Evolutionary conservation across 1,140 invertebrate genomes (phyloP).

Genomic region (Lasaia peninsularis): DNA sequence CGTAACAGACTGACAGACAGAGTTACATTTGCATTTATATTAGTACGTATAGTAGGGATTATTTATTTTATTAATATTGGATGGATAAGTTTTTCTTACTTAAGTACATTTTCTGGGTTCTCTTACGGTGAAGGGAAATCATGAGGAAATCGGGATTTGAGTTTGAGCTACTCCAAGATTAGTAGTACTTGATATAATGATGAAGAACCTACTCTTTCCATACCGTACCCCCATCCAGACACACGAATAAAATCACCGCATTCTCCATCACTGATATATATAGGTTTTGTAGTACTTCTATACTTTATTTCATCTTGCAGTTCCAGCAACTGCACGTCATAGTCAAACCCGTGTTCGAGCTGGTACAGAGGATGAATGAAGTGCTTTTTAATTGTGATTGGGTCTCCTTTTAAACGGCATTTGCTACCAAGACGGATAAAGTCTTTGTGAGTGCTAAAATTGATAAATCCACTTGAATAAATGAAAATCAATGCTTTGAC

Average conservation of each 20-base stretch:
- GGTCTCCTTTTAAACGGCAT: constrained; percentile 29
- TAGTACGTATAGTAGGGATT: too few relatives aligned
- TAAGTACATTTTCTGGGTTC: too few relatives aligned
- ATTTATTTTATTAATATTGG: too few relatives aligned
- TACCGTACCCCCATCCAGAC: constrained; percentile 46
- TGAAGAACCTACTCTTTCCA: constrained; percentile 41
- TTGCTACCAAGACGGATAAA: constrained; percentile 42
- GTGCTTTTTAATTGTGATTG: constrained; percentile 32
- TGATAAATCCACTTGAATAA: too few relatives aligned
- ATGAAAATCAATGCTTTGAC: too few relatives aligned
- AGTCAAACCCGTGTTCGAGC: constrained; percentile 40
- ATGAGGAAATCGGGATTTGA: too few relatives aligned
- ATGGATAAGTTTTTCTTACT: too few relatives aligned
- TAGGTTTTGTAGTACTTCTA: constrained; percentile 27
- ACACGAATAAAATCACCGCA: constrained; percentile 33
- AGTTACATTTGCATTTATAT: too few relatives aligned
- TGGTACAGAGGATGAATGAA: constrained; percentile 43
- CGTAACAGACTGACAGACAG: too few relatives aligned
- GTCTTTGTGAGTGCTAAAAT: constrained; percentile 33
- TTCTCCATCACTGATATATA: constrained; percentile 32
- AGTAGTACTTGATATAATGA: too few relatives aligned
- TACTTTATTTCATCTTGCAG: constrained; percentile 29
- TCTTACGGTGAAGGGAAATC: too few relatives aligned
- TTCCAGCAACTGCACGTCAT: constrained; percentile 41
- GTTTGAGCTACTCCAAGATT: too few relatives aligned